Base-by-base conservation (phyloP, 2,888 invertebrate species). In the Sipunculus nudus region DNA sequence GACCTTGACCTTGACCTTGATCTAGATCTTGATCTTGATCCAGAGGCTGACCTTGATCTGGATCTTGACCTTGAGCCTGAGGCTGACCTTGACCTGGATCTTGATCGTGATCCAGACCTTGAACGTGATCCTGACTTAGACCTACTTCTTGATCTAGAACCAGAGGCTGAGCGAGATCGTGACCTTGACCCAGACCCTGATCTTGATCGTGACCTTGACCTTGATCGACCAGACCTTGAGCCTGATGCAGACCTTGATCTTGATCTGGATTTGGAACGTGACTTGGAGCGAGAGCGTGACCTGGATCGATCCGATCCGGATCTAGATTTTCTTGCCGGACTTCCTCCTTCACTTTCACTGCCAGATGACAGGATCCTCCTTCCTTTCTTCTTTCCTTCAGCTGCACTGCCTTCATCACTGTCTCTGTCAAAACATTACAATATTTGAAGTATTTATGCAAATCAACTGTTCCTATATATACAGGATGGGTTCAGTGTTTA, bases 121-220 rank as follows among this genome's bases (percentile, higher is more conserved):
- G 89, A 89, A 48, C 86, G 21, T 21, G 46, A 55, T 21, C 59
- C 25, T 46, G 64, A 64, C 49, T 55, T 21, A 29, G 60, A 59
- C 21, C 45, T 26, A 21, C 46, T 63, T 53, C 79, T 72, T 40
- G 76, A 56, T 39, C 74, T 70, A 10, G 82, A 81, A 2, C 80
- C 72, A 32, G 85, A 86, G 69, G 80, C 80, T 0, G 86, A 86
- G 4, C 83, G 71, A n/a, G 85, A 85, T n/a, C n/a, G n/a, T 10
- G 82, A 65, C n/a, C n/a, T n/a, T n/a, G 48, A 23, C 21, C 60
- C 21, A 23, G 60, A 61, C 3, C 53, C 40, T 3, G 59, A 61
- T 8, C 57, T 21, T 21, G 66, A 63, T 41, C 52, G 46, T 19
- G 56, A 55, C 5, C 50, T 21, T 23, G 56, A 52, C 23, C 50